Evolutionary conservation across 35 echinoderm and acorn worm species (phyloP).

Genomic region (Anneissia japonica): DNA sequence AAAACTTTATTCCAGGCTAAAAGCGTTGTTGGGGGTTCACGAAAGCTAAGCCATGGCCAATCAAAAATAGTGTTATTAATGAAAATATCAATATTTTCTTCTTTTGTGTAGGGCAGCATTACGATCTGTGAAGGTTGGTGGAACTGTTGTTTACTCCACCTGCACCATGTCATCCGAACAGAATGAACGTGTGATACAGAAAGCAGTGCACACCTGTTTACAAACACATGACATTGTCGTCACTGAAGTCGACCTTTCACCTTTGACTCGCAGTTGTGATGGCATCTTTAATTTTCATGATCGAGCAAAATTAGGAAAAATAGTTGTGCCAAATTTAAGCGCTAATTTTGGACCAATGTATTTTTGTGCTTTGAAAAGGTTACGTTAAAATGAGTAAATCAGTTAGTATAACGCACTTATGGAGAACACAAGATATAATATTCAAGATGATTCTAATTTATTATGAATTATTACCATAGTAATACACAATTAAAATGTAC

Average conservation of each 20-base stretch:
- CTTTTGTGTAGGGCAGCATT: slow-evolving; percentile 61
- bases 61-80: too few relatives aligned
- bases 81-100: too few relatives aligned
- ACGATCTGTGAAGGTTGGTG: slow-evolving; percentile 72
- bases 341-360: slow-evolving; percentile 96
- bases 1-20: too few relatives aligned
- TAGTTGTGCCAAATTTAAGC: slow-evolving; percentile 59
- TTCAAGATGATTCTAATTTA: too few relatives aligned
- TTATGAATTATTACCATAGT: too few relatives aligned
- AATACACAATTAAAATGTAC: too few relatives aligned
- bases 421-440: too few relatives aligned
- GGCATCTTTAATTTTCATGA: slow-evolving; percentile 61
- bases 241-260: slow-evolving; percentile 80
- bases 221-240: slow-evolving; percentile 32
- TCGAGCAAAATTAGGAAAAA: slow-evolving; percentile 55
- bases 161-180: slow-evolving; percentile 78
- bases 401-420: too few relatives aligned
- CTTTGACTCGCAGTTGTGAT: slow-evolving; percentile 32
- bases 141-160: slow-evolving; percentile 88
- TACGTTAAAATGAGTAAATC: neutral
- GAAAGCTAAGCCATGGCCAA: too few relatives aligned
- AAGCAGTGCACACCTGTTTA: slow-evolving; percentile 42
- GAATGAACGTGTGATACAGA: slow-evolving; percentile 80
- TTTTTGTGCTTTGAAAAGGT: slow-evolving; percentile 32
- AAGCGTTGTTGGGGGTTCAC: too few relatives aligned